Percentiles rank a stretch among this genome's conserved stretches.
Evolutionary conservation across 2,888 invertebrate genomes (phyloP).

Genomic region (Elmis aenea): DNA sequence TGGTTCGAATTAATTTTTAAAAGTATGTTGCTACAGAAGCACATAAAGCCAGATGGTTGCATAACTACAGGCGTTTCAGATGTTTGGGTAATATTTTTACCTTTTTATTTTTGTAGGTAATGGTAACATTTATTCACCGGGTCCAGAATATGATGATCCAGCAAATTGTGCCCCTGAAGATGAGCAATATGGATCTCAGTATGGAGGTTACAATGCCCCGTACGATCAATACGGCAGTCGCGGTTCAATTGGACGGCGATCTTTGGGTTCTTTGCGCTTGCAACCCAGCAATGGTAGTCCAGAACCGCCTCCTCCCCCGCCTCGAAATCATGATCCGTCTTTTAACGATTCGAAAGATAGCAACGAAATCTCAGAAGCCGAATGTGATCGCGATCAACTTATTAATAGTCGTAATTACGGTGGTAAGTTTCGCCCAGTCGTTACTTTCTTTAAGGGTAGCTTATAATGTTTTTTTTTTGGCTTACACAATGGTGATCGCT

Average conservation of each 20-base stretch:
- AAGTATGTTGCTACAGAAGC: too few relatives aligned
- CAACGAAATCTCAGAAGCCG: constrained; percentile 90
- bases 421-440: constrained; percentile 67
- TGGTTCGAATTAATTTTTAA: too few relatives aligned
- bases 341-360: constrained; percentile 93
- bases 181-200: constrained; percentile 86
- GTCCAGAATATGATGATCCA: constrained; percentile 90
- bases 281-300: constrained; percentile 56
- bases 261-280: constrained; percentile 52
- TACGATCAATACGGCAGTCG: constrained; percentile 88
- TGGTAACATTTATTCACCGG: constrained; percentile 75
- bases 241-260: constrained; percentile 64
- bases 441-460: too few relatives aligned
- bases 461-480: too few relatives aligned
- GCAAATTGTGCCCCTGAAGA: constrained; percentile 89
- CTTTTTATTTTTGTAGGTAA: constrained; percentile 52
- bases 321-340: constrained; percentile 75
- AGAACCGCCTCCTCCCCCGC: constrained; percentile 68
- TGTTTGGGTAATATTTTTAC: too few relatives aligned
- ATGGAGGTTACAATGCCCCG: constrained; percentile 73
- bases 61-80: neutral
- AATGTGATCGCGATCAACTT: constrained; percentile 79
- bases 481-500: too few relatives aligned
- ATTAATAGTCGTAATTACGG: constrained; percentile 78
- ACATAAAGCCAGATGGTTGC: neutral